A percentile compares a stretch with the other conserved stretches of the same genome.
phyloP scores from a whole-genome alignment of 1,140 invertebrate genomes.

The Drosophila teissieri region DNA sequence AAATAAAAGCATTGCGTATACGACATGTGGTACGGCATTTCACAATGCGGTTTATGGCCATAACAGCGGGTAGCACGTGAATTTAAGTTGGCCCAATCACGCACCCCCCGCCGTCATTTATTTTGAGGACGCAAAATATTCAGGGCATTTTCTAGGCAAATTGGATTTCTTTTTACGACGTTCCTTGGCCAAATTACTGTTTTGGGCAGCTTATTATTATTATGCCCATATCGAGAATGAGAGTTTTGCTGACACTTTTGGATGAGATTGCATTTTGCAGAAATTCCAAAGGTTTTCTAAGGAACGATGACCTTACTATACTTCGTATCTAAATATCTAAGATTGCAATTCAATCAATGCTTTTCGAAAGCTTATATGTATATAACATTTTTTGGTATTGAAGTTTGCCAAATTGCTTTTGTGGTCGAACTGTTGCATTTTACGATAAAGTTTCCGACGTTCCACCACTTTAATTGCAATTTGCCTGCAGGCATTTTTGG shows the following conservation, averaged over 20 bases:
- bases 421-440: constrained; percentile 23
- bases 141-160: constrained; percentile 34
- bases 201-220: constrained; percentile 9
- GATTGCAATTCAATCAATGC: neutral
- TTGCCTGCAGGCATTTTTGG: constrained; percentile 43
- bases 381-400: neutral
- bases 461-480: constrained; percentile 45
- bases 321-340: no score
- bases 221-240: neutral
- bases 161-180: constrained; percentile 38
- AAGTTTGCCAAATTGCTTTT: neutral
- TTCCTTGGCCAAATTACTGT: constrained; percentile 11
- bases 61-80: constrained; percentile 55
- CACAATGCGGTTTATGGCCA: constrained; percentile 54
- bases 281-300: no score
- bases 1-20: constrained; percentile 65
- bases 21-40: constrained; percentile 51
- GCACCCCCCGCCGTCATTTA: constrained; percentile 33
- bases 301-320: no score
- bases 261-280: neutral
- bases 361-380: neutral
- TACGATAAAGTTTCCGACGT: constrained; percentile 11
- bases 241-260: neutral
- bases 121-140: constrained; percentile 29
- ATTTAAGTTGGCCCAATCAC: constrained; percentile 59